Conservation (phyloP, 2,113 vertebrate genomes). For the Strix uralensis region DNA sequence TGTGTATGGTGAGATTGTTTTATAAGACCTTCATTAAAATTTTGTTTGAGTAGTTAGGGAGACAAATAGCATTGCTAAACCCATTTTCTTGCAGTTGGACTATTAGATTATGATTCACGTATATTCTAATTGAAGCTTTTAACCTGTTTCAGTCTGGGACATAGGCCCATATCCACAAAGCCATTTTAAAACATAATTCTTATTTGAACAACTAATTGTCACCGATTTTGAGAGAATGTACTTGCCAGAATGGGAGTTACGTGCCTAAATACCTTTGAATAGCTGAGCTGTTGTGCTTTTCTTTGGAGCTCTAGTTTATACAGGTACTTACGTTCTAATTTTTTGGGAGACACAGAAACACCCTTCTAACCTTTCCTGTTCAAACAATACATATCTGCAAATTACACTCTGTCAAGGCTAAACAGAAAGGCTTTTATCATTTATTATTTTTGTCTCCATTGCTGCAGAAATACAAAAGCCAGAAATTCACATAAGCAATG, state of each 20-base stretch:
- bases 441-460: background rate
- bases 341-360: background rate
- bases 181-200: background rate
- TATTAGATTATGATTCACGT: background rate
- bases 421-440: background rate
- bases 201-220: background rate
- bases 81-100: conserved; percentile 5
- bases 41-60: conserved; percentile 50
- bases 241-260: background rate
- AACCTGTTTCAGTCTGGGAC: background rate
- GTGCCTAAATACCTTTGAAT: background rate
- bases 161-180: background rate
- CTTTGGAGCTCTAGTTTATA: background rate
- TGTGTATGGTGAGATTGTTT: conserved; percentile 13
- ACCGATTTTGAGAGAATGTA: background rate
- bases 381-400: background rate
- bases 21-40: conserved; percentile 48
- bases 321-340: background rate
- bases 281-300: background rate
- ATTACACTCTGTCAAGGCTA: background rate
- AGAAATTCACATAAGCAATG: background rate
- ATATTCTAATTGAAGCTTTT: conserved; percentile 23
- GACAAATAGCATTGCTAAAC: conserved; percentile 3
- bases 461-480: background rate
- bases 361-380: background rate